Percentiles rank a stretch among this genome's conserved stretches.
Conservation (phyloP, 2,797 vertebrate species). For the Enteromius viviparus region DNA sequence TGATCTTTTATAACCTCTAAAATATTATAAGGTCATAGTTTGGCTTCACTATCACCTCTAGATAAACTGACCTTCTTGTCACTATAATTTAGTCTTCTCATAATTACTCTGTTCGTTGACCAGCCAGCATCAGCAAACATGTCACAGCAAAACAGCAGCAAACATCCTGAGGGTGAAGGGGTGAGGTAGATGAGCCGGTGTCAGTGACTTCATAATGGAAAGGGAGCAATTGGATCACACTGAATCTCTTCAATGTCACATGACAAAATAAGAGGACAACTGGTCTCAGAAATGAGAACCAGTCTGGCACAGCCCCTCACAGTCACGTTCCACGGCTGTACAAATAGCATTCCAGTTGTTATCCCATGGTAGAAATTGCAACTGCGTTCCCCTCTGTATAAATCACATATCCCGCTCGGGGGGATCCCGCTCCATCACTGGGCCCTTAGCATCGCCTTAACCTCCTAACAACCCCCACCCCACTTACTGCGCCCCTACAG, state of each 20-base stretch:
- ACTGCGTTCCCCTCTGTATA: no score
- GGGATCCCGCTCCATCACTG: no score
- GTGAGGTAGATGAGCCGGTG: constrained; percentile 28
- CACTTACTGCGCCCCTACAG: no score
- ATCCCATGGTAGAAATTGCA: no score
- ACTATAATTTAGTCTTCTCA: constrained; percentile 31
- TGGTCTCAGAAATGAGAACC: neutral
- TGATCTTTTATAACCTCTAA: neutral
- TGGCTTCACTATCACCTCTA: neutral
- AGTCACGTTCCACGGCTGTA: no score
- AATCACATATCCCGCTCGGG: no score
- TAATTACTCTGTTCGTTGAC: constrained; percentile 9
- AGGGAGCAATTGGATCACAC: neutral
- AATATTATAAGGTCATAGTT: neutral
- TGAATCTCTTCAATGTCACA: neutral
- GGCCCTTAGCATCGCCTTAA: no score
- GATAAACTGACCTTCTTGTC: constrained; percentile 24
- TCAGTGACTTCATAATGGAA: constrained; percentile 28
- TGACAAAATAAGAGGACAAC: neutral
- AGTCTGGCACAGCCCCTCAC: neutral
- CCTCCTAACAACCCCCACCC: no score
- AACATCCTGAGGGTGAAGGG: constrained; percentile 25
- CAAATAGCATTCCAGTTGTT: no score
- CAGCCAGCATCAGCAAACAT: constrained; percentile 32
- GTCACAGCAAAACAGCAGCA: neutral